Evolutionary conservation across 37 sponge, comb jelly and placozoan genomes (phyloP).

Genomic region (Agelas oroides): DNA sequence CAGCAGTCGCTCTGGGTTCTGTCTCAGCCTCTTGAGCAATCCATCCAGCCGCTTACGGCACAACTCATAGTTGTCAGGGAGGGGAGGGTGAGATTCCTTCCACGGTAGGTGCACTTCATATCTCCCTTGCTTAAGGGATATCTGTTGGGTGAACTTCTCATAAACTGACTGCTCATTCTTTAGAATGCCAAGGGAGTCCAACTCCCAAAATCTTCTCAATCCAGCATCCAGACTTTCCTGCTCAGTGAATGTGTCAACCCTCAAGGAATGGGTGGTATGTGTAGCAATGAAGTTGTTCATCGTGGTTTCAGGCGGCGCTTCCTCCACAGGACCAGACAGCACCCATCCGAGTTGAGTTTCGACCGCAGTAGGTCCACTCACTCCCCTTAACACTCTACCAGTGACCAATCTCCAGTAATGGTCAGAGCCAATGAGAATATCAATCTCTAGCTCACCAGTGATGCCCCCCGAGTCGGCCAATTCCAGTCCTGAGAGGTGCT

Average conservation of each 20-base stretch:
- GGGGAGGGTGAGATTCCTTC: neutral
- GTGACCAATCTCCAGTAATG: conserved; percentile 29
- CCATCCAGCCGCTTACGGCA: neutral
- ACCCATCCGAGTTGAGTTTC: conserved; percentile 36
- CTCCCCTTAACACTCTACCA: conserved; percentile 27
- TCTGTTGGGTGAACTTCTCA: conserved; percentile 20
- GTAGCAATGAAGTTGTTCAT: neutral
- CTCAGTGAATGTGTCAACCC: neutral
- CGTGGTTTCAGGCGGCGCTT: neutral
- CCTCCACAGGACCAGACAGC: conserved; percentile 30
- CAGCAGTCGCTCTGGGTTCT: neutral
- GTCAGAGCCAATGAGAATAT: conserved; percentile 34
- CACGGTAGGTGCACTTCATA: conserved; percentile 29
- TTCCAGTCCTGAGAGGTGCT: conserved; percentile 24
- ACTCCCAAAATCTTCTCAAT: conserved; percentile 27
- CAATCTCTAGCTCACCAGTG: conserved; percentile 1
- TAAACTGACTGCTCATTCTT: neutral
- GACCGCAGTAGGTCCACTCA: conserved; percentile 17
- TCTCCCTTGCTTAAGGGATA: neutral
- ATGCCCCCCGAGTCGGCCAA: conserved; percentile 8
- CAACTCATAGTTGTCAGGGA: conserved; percentile 11
- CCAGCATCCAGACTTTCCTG: neutral
- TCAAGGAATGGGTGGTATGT: neutral
- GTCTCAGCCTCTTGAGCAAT: conserved; percentile 8
- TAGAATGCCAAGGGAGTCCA: conserved; percentile 37